These are phyloP conservation scores for Bergia sp. DNA, from an alignment of 92 coral and sea anemone genomes.

Conservation along the genomic window DNA sequence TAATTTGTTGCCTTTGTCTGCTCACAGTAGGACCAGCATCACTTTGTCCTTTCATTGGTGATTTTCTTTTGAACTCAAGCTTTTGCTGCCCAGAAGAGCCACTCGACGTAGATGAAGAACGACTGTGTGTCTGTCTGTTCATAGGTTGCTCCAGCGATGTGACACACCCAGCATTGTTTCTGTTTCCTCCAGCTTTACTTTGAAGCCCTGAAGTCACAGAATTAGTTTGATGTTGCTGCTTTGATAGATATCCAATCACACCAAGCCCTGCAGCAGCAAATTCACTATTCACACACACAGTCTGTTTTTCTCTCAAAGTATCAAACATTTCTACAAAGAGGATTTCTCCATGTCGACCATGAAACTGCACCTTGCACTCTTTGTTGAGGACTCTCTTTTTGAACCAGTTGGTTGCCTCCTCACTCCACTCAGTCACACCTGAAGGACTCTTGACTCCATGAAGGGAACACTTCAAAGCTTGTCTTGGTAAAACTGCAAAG, in stretches of 20 bases:
- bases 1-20: not conserved
- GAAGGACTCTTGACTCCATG: conserved; percentile 53
- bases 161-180: not conserved
- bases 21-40: not conserved
- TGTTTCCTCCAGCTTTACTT: not conserved
- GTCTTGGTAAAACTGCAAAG: conserved; percentile 69
- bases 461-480: conserved; percentile 79
- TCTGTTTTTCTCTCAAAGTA: conserved; percentile 10
- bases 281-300: not conserved
- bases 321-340: conserved; percentile 47
- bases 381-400: conserved; percentile 64
- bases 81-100: not conserved
- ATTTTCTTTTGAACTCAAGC: not conserved
- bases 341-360: conserved; percentile 40
- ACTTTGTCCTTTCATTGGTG: not conserved
- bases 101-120: conserved; percentile 33
- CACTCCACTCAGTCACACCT: conserved; percentile 65
- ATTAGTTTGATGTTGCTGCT: not conserved
- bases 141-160: not conserved
- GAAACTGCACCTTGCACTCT: conserved; percentile 58
- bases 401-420: conserved; percentile 61
- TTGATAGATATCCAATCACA: not conserved
- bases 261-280: conserved; percentile 14
- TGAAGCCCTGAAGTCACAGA: not conserved
- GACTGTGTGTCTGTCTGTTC: not conserved